A percentile compares a stretch with the other conserved stretches of the same genome.
Evolutionary conservation across 2,888 invertebrate species (phyloP).

Genomic region (Caenorhabditis imperialis): DNA sequence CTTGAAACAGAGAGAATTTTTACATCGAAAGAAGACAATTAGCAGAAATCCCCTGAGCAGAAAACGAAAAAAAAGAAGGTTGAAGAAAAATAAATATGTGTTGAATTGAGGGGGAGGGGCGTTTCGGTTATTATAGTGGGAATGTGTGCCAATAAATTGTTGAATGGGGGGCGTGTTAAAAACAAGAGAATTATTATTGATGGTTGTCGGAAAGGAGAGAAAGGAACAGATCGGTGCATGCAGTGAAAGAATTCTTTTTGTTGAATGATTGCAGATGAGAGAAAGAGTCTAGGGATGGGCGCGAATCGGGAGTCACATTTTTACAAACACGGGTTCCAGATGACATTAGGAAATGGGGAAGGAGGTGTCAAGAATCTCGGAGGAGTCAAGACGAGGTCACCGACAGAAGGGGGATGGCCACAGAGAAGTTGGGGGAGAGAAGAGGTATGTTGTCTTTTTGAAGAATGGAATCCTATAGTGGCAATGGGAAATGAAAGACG

Average conservation of each 20-base stretch:
- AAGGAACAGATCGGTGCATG: constrained; percentile 40
- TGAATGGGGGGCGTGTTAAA: constrained; percentile 1
- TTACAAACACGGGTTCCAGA: constrained; percentile 50
- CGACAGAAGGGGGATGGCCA: constrained; percentile 33
- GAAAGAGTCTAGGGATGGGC: constrained; percentile 28
- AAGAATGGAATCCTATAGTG: constrained; percentile 8
- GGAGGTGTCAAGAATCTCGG: too few species aligned
- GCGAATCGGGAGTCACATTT: constrained; percentile 53
- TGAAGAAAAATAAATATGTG: constrained; percentile 9
- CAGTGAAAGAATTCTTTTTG: constrained; percentile 39
- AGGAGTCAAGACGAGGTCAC: too few species aligned
- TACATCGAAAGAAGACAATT: constrained; percentile 24
- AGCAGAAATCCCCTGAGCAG: constrained; percentile 55
- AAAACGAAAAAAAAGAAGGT: constrained; percentile 21
- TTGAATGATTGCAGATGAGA: constrained; percentile 34
- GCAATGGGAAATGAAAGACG: constrained; percentile 28
- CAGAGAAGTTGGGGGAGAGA: constrained; percentile 5
- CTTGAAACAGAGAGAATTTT: constrained; percentile 11
- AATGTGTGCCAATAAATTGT: constrained; percentile 45
- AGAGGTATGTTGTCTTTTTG: constrained; percentile 28
- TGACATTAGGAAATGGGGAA: constrained; percentile 17
- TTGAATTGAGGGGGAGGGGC: neutral
- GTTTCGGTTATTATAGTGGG: constrained; percentile 35
- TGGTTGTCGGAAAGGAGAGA: constrained; percentile 6
- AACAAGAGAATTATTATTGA: neutral